These are phyloP conservation scores for Leptogaster cylindrica DNA, from an alignment of 2,888 invertebrate species.

Conservation along the genomic window DNA sequence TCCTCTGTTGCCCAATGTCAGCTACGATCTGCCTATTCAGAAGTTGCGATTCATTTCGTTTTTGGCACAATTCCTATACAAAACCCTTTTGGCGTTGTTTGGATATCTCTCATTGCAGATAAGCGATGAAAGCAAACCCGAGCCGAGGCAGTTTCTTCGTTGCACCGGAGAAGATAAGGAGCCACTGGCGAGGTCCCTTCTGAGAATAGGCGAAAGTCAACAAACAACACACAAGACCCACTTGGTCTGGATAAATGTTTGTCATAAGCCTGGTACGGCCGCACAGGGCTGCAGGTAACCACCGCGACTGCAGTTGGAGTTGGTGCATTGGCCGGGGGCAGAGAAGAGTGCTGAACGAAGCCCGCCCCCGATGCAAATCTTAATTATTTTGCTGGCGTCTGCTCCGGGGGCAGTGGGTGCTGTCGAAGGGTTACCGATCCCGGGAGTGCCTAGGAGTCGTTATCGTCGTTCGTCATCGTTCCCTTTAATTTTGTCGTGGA, in stretches of 20 bases:
- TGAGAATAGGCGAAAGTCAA: constrained; percentile 29
- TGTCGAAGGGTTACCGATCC: not conserved
- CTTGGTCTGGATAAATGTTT: constrained; percentile 34
- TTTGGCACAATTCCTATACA: no score
- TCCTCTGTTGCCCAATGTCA: no score
- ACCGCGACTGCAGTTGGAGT: not conserved
- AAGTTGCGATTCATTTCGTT: no score
- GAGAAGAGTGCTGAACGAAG: constrained; percentile 11
- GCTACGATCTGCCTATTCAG: no score
- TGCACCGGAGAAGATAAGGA: constrained; percentile 8
- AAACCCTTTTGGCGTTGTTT: no score
- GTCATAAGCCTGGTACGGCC: constrained; percentile 5
- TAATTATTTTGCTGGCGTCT: constrained; percentile 34
- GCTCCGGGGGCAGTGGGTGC: not conserved
- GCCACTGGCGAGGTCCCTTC: not conserved
- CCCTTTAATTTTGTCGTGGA: no score
- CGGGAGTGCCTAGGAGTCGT: not conserved
- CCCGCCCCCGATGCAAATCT: constrained; percentile 32
- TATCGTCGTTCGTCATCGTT: no score
- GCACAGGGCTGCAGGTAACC: no score
- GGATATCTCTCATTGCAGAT: no score
- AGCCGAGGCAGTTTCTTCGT: not conserved
- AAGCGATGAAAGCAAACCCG: no score
- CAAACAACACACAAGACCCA: constrained; percentile 32
- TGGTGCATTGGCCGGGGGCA: constrained; percentile 1